Evolutionary conservation across 2,888 invertebrate genomes (phyloP), one percentile per base, ranked within the genome.

Genomic region (Harpalus rubripes): DNA sequence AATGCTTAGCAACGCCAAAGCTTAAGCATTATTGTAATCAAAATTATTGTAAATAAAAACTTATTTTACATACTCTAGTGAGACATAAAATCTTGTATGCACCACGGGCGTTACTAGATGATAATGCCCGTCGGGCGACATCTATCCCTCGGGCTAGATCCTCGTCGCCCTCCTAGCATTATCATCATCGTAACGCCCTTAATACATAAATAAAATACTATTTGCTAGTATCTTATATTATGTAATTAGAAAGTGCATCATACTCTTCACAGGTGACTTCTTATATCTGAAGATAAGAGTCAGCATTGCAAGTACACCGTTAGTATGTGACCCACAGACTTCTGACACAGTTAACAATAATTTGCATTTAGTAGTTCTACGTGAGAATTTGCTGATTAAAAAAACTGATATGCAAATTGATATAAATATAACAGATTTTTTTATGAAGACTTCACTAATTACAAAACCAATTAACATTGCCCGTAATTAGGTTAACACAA

Each of bases 321-420:
- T 52, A 52, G 44, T 52, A 52, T 52, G 44, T 52, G 44, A 52
- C 44, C 44, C 44, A 52, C 44, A 52, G 44, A 52, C 44, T 8
- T 52, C 44, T 52, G 44, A 52, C 44, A 52, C 44, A 52, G 44
- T 52, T 52, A 52, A 52, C 44, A 52, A 52, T 10, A 6, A 52
- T 52, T 52, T 52, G 12, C 44, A 52, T 52, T 52, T 6, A 52
- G 44, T 5, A 7, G 44, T 12, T 52, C 10, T 12, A 52, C 44
- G 44, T 52, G 44, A 52, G 44, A 52, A 5, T 7, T 32, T 52
- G 44, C 4, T 52, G 44, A 52, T 52, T 52, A 2, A 52, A 52
- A 52, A 52, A 52, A 52, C 44, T 52, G 44, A 52, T 52, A 52
- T 52, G 44, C 44, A 52, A 52, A 52, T 52, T 52, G 44, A 52